Evolutionary conservation across 2,888 invertebrate genomes (phyloP), one percentile per base, ranked within the genome.

Genomic region (Oasisia sp.): DNA sequence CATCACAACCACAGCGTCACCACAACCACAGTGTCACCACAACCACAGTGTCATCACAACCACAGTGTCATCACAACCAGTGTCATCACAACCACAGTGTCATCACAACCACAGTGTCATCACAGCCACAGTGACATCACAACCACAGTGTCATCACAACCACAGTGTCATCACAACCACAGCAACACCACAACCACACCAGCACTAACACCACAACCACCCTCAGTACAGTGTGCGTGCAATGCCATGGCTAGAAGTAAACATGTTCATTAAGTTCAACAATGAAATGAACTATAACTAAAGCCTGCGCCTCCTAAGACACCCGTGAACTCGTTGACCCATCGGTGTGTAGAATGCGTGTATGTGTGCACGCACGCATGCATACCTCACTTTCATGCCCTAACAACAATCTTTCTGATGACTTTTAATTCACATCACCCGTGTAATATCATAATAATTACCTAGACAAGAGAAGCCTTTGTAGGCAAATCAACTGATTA

Each of bases 401-500:
- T 74, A 74, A 74, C 74, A 74, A 74, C 74, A 74, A n/a, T 7
- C 74, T 74, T n/a, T 74, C 74, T 74, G 74, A 74, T n/a, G 74
- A 74, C 74, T 74, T 74, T 74, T 74, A 74, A 74, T 74, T 74
- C 74, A 14, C 27, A 19, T 74, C 74, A 74, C 19, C 74, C 74
- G 27, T 74, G 74, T 74, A 74, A 74, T n/a, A 74, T 14, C 74
- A 74, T 74, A 74, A 74, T 74, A 27, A 74, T 74, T 74, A 74
- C 27, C 74, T 7, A 2, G 74, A 74, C 74, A 74, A 74, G 74
- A 74, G 27, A 74, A 27, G 27, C 74, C n/a, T 74, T 74, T 74
- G 74, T 74, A 27, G 74, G 74, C 74, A 74, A 74, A 74, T 74
- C 74, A 74, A 74, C 74, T 74, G 74, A 74, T 74, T 74, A 74